These are phyloP conservation scores for Stenichneumon culpator DNA, from an alignment of 2,888 invertebrate genomes.

Conservation along the genomic window DNA sequence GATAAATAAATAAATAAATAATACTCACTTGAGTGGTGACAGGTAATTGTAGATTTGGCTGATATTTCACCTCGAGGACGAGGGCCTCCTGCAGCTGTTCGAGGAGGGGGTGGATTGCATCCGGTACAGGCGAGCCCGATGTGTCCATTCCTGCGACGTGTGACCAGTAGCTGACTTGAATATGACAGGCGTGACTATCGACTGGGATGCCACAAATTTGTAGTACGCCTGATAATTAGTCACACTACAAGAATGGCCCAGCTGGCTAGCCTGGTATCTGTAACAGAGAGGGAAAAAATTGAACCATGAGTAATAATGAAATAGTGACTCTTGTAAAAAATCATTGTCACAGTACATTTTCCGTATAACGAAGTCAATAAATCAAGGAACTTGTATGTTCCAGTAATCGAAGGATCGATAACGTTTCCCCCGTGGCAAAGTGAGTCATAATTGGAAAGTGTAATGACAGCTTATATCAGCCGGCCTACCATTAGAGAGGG, in stretches of 20 bases:
- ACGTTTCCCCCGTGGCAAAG: constrained; percentile 1
- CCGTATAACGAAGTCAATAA: background rate
- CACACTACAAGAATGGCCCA: constrained; percentile 85
- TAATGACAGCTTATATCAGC: background rate
- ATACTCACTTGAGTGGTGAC: constrained; percentile 87
- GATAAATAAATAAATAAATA: background rate
- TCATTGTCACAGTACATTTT: background rate
- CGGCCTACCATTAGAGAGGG: background rate
- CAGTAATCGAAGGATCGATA: constrained; percentile 21
- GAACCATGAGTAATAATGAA: constrained; percentile 1
- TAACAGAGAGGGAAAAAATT: constrained; percentile 62
- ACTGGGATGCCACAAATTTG: constrained; percentile 71
- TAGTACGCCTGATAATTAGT: constrained; percentile 79
- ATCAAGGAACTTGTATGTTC: background rate
- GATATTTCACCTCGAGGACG: constrained; percentile 90
- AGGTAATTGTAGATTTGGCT: constrained; percentile 89
- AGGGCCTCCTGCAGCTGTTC: constrained; percentile 89
- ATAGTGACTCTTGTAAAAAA: background rate
- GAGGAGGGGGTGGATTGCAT: constrained; percentile 83
- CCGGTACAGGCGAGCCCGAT: constrained; percentile 84
- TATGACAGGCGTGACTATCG: constrained; percentile 68
- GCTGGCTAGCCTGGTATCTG: constrained; percentile 84
- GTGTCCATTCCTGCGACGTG: constrained; percentile 85
- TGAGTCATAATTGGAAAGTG: constrained; percentile 28
- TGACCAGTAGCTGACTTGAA: constrained; percentile 71